Base-by-base conservation (phyloP, 2,797 vertebrate species). In the Sebastes flavidus region DNA sequence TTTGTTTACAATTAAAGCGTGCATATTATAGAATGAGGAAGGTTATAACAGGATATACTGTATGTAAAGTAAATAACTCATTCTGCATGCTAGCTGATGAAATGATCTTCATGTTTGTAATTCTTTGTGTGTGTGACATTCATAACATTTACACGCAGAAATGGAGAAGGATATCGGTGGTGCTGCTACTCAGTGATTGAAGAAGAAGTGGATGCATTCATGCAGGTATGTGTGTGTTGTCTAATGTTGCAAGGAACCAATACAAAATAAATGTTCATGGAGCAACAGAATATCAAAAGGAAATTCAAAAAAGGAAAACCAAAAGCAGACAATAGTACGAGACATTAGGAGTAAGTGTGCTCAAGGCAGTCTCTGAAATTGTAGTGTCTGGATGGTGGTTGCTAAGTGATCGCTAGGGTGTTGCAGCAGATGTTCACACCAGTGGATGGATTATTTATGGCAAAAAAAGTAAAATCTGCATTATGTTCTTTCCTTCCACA, bases 71-170 rank as follows among this genome's bases (percentile, higher is more conserved):
- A 14, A 61, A 75, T 62, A 60, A 30, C 10, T 74, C 18, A 42
- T 54, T 68, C 46, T 77, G 55, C 29, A 16, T 70, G 38, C 24
- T 1, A 25, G 67, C 56, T 46, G 58, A 73, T 61, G 22, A 54
- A 68, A 72, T 38, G 59, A 75, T 77, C 69, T 46, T 46, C 10
- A 34, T 61, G 72, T 82, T 82, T 86, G 49, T 8, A 14, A 56
- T 24, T 59, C 68, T 61, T 34, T 87, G 78, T 88, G 9, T 73
- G 65, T 24, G n/a, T 24, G 27, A 69, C 30, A 55, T 52, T 69
- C 78, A 78, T 78, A 88, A 91, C 81, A 91, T 91, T 85, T 89
- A 88, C 10, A 65, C 38, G 3, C 3, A 62, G 75, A 72, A 65
- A 83, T 66, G 59, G 81, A 84, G 72, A 82, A 36, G 38, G 61